Base-by-base conservation (phyloP, 2,888 invertebrate species). In the Troides aeacus region DNA sequence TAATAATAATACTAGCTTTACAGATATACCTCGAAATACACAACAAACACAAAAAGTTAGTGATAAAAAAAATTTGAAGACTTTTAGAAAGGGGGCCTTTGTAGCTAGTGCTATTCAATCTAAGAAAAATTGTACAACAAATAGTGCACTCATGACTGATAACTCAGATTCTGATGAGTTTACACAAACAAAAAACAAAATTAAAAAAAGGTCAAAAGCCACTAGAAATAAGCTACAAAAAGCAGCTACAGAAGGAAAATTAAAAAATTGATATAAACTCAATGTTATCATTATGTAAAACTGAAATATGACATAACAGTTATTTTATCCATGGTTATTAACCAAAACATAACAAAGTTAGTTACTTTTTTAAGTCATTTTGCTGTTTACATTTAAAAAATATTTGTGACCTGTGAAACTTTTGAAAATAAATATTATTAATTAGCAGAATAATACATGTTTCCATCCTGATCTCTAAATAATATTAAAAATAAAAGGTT, bases 31-130 rank as follows among this genome's bases (percentile, higher is more conserved):
- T 56, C 80, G 83, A 68, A 90, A 86, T 71, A 84, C 84, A 72
- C 83, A 82, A 63, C 75, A 74, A 60, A 67, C 72, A 12, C 86
- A 83, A 73, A 89, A 85, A 78, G 69, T 77, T 63, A 72, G 71
- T 71, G 89, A 85, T 73, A 83, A 71, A 61, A 84, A 82, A 73
- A 84, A 85, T 73, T 81, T 85, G 10, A 91, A 90, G 74, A 84
- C 83, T 70, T 95, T 95, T 77, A 93, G 94, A 77, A 94, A 94
- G 75, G 88, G 94, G 71, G 94, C 94, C 24, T 87, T 94, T 72
- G 94, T 95, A 0, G 93, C 94, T 42, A 93, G 94, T 17, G 94
- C 94, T 2, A 81, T 92, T 46, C 93, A 93, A 78, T 84, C 79
- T 42, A 91, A 88, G 73, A 93, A 91, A 77, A 75, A 77, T 65